Base-by-base conservation (phyloP, 2,797 vertebrate genomes). In the Eupleurogrammus muticus region DNA sequence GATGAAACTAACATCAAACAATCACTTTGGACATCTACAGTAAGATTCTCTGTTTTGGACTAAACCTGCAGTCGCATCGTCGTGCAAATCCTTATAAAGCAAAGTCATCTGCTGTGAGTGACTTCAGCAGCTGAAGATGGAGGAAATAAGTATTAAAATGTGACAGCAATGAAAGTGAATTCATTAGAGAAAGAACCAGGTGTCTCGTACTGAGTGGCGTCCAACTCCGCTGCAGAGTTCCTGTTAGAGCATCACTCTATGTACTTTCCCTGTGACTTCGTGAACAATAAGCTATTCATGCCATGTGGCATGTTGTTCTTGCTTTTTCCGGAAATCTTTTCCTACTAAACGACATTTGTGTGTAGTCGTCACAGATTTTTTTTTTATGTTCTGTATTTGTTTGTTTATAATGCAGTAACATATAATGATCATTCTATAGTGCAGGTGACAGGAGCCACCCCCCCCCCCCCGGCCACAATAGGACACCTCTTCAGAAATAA, bases 401-500 rank as follows among this genome's bases (percentile, higher is more conserved):
- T 52, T 28, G 48, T 9, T 16, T 54, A 19, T 16, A 17, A 19
- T 24, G 24, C 50, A 14, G 14, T 9, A 20, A 54, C 40, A 47
- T 14, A 7, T 40, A 20, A n/a, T n/a, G 57, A 42, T n/a, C 55
- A 11, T 23, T 58, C 38, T 24, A 14, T n/a, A 56, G 11, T 21
- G 6, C 66, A 50, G 70, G 48, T 70, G 80, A 81, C 79, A 80
- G 73, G 55, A 76, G 68, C 66, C 67, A 77, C 49, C 56, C 6
- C 60, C 44, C 51, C 60, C 17, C 54, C 10, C 56, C 16, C 32
- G 12, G 23, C 78, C 73, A 85, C 77, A 77, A 84, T 67, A 58
- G 61, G 75, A 77, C 76, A 77, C 83, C 81, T 83, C 77, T 75
- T 73, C 75, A 79, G 62, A 78, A 83, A 84, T 89, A 90, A 91